A percentile compares a stretch with the other conserved stretches of the same genome.
Evolutionary conservation across 2,888 invertebrate species (phyloP).

Genomic region (Alviniconcha strummeri): DNA sequence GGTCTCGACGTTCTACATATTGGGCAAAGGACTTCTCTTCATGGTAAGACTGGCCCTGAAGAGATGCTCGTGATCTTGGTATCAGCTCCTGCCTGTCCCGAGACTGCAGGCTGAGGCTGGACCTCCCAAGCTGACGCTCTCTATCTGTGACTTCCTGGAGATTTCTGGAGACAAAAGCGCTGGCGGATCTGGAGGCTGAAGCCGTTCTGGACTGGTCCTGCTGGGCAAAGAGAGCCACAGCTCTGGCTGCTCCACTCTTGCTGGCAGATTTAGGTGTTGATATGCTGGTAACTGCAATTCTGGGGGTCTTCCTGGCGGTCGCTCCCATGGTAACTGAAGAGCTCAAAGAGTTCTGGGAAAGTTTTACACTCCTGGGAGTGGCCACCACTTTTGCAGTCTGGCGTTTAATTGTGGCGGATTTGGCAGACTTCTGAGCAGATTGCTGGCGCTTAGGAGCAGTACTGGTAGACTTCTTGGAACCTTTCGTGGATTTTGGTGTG

Average conservation of each 20-base stretch:
- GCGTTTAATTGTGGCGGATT: not conserved
- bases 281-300: not conserved
- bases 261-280: not conserved
- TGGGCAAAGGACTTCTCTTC: slow-evolving; percentile 23
- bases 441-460: not conserved
- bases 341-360: not conserved
- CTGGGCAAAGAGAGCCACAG: not conserved
- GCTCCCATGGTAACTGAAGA: not conserved
- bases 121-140: not conserved
- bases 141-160: not conserved
- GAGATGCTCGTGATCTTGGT: not conserved
- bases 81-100: not conserved
- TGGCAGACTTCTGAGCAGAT: not conserved
- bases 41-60: not conserved
- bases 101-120: not conserved
- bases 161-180: not conserved
- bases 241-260: not conserved
- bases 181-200: not conserved
- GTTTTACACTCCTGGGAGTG: not conserved
- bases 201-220: not conserved
- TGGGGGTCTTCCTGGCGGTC: not conserved
- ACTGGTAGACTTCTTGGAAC: not conserved
- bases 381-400: not conserved
- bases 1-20: slow-evolving; percentile 17
- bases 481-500: not conserved